These are phyloP conservation scores for Podotricha telesiphe DNA, from an alignment of 2,888 invertebrate genomes.

Conservation along the genomic window DNA sequence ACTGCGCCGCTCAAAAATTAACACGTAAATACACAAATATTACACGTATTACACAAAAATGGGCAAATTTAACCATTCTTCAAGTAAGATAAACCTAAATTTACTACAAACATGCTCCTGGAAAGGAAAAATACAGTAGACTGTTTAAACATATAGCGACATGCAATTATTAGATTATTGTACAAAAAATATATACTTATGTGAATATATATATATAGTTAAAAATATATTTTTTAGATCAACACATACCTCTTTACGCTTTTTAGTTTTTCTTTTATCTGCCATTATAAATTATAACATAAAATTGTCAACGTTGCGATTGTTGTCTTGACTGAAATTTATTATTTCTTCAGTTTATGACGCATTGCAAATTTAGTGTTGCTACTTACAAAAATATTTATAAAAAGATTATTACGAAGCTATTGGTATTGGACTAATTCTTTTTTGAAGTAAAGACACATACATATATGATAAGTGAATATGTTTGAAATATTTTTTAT, in stretches of 20 bases:
- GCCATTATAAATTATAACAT: slow-evolving; percentile 63
- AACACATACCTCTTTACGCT: slow-evolving; percentile 77
- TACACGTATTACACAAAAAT: background rate
- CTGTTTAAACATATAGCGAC: slow-evolving; percentile 15
- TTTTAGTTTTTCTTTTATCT: slow-evolving; percentile 79
- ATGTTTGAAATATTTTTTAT: too few relatives aligned
- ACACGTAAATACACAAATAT: background rate
- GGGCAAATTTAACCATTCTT: background rate
- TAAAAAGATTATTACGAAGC: background rate
- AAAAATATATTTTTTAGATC: slow-evolving; percentile 1
- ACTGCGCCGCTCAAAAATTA: slow-evolving; percentile 13
- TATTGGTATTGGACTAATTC: too few relatives aligned
- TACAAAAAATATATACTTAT: background rate
- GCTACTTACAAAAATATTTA: slow-evolving; percentile 12
- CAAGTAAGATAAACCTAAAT: background rate
- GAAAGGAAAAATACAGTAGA: slow-evolving; percentile 17
- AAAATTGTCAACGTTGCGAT: slow-evolving; percentile 67
- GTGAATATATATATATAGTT: background rate
- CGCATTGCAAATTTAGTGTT: slow-evolving; percentile 42
- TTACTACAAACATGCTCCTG: background rate
- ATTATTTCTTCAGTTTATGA: slow-evolving; percentile 42
- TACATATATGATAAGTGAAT: too few relatives aligned
- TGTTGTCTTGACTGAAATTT: slow-evolving; percentile 42
- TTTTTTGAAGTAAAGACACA: too few relatives aligned
- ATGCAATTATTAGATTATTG: slow-evolving; percentile 6